A percentile compares a stretch with the other conserved stretches of the same genome.
These are phyloP conservation scores for Hanleya hanleyi DNA, from an alignment of 2,888 invertebrate genomes.

Conservation along the genomic window DNA sequence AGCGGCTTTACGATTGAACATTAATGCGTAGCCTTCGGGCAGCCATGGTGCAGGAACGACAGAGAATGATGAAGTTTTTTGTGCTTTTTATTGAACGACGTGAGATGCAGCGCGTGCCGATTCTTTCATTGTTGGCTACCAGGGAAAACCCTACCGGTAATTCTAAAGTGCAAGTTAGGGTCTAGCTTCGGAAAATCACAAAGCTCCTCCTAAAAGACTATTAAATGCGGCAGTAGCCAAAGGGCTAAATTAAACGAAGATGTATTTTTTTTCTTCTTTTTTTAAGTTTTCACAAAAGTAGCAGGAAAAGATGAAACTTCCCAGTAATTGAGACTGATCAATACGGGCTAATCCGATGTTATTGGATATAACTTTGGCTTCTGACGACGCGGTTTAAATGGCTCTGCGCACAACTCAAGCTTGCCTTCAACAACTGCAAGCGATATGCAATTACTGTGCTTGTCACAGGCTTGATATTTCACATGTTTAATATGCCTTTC, in stretches of 20 bases:
- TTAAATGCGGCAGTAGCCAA: neutral
- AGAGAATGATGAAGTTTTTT: neutral
- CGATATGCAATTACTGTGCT: no score
- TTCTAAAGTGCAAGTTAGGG: neutral
- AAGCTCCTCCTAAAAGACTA: neutral
- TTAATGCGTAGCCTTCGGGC: neutral
- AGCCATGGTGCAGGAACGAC: neutral
- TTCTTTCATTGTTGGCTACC: neutral
- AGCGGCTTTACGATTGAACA: conserved; percentile 7
- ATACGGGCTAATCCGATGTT: no score
- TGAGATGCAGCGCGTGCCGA: neutral
- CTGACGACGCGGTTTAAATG: no score
- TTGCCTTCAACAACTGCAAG: no score
- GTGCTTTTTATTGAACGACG: neutral
- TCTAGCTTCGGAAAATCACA: neutral
- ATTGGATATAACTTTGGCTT: no score
- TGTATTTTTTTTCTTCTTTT: no score
- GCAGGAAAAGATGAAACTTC: no score
- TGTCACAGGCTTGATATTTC: no score
- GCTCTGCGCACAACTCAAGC: no score
- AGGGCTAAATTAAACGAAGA: neutral
- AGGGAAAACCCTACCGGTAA: neutral
- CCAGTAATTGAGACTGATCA: no score
- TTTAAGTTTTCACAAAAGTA: no score
- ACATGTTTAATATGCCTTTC: no score